Conservation (phyloP, 2,113 vertebrate genomes). For the Sula dactylatra region DNA sequence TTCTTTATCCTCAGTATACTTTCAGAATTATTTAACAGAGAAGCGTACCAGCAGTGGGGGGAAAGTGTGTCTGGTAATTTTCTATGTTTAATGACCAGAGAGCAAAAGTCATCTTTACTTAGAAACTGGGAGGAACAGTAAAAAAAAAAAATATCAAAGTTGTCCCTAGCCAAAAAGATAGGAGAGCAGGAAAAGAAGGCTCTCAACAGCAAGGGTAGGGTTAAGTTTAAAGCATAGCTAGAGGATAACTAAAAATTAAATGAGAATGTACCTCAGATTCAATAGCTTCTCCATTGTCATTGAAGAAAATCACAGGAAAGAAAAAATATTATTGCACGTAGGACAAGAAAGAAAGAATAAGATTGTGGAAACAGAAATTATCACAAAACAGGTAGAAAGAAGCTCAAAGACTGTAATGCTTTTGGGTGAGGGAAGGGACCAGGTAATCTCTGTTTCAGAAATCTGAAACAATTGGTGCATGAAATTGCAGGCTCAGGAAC, state of each 20-base stretch:
- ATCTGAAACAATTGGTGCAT: slow-evolving; percentile 15
- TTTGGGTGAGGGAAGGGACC: background rate
- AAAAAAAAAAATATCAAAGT: background rate
- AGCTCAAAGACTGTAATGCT: background rate
- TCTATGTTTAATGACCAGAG: background rate
- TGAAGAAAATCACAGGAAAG: background rate
- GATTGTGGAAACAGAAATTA: background rate
- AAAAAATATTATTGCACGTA: background rate
- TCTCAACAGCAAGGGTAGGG: background rate
- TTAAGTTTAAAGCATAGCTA: background rate
- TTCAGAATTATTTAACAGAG: background rate
- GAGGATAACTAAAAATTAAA: background rate
- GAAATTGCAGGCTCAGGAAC: slow-evolving; percentile 19
- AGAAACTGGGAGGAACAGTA: background rate
- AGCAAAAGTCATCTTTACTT: background rate
- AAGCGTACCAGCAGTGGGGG: background rate
- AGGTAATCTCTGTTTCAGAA: slow-evolving; percentile 12
- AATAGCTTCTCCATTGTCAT: background rate
- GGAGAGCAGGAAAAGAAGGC: background rate
- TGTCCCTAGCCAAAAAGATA: background rate
- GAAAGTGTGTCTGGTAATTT: background rate
- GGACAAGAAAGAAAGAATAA: background rate
- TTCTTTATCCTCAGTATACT: background rate
- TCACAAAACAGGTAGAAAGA: background rate
- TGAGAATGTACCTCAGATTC: background rate